A percentile compares a stretch with the other conserved stretches of the same genome.
Evolutionary conservation across 2,888 invertebrate species (phyloP).

Genomic region (Tetheella fluctuosa): DNA sequence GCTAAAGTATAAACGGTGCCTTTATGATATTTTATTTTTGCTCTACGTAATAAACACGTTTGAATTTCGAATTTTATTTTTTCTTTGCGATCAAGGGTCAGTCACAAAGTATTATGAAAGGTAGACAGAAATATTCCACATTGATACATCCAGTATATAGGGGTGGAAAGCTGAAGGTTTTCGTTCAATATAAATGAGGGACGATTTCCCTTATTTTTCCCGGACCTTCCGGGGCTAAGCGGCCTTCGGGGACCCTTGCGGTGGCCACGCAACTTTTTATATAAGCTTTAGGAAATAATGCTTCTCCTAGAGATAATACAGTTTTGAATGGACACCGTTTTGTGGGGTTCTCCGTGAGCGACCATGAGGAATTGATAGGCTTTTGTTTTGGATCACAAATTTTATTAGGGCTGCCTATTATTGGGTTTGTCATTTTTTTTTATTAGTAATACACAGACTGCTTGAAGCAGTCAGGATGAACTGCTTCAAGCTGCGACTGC

Average conservation of each 20-base stretch:
- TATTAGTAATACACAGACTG: neutral
- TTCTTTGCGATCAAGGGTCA: neutral
- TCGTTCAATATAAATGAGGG: conserved; percentile 76
- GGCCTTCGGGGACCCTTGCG: conserved; percentile 65
- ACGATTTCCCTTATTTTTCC: conserved; percentile 69
- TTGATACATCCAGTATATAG: conserved; percentile 10
- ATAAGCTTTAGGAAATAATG: conserved; percentile 58
- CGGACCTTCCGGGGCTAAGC: conserved; percentile 67
- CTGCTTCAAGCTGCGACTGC: too few species aligned
- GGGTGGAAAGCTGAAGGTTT: conserved; percentile 50
- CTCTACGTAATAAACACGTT: neutral
- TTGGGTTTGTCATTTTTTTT: neutral
- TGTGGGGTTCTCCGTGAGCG: conserved; percentile 22
- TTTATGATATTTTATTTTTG: neutral
- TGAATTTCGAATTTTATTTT: too few species aligned
- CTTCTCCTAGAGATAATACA: conserved; percentile 55
- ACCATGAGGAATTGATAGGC: conserved; percentile 32
- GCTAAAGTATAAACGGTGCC: neutral
- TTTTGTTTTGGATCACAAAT: conserved; percentile 24
- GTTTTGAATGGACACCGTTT: conserved; percentile 53
- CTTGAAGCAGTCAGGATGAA: too few species aligned
- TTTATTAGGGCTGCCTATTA: neutral
- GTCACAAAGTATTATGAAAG: neutral
- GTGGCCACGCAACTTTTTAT: conserved; percentile 59
- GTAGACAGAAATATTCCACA: neutral